Evolutionary conservation across 1,140 invertebrate genomes (phyloP).

Genomic region (Megathymus violae): DNA sequence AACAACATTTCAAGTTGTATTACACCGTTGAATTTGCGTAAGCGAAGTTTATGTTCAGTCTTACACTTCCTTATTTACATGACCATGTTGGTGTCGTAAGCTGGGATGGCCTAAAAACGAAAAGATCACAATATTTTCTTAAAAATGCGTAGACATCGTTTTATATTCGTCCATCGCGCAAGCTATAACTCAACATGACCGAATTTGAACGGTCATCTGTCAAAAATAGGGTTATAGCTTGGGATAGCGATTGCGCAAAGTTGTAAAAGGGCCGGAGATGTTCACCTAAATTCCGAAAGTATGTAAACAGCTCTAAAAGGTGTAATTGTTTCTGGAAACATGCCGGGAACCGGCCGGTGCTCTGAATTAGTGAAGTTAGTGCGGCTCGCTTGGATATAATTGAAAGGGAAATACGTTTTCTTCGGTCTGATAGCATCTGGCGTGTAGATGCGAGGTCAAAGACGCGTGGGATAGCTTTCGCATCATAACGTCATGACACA

Average conservation of each 20-base stretch:
- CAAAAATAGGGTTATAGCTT: conserved; percentile 53
- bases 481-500: conserved; percentile 26
- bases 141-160: not conserved
- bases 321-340: conserved; percentile 74
- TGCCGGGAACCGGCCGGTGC: conserved; percentile 36
- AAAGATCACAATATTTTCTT: conserved; percentile 26
- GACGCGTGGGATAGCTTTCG: conserved; percentile 37
- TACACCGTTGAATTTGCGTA: conserved; percentile 8
- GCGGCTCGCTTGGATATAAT: conserved; percentile 44
- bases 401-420: conserved; percentile 51
- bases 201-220: conserved; percentile 67
- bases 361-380: conserved; percentile 57
- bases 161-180: conserved; percentile 25
- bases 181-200: conserved; percentile 56
- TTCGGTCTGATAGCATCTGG: conserved; percentile 45
- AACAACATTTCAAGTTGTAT: not conserved
- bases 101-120: conserved; percentile 17
- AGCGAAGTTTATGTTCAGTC: not conserved
- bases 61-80: conserved; percentile 29
- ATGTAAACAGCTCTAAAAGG: conserved; percentile 62
- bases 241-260: conserved; percentile 57
- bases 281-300: conserved; percentile 60
- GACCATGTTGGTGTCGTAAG: conserved; percentile 15
- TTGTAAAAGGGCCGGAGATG: conserved; percentile 47
- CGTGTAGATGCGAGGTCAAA: conserved; percentile 39